Evolutionary conservation across 2,113 vertebrate species (phyloP), one percentile per base, ranked within the genome.

Genomic region (Pipra filicauda): DNA sequence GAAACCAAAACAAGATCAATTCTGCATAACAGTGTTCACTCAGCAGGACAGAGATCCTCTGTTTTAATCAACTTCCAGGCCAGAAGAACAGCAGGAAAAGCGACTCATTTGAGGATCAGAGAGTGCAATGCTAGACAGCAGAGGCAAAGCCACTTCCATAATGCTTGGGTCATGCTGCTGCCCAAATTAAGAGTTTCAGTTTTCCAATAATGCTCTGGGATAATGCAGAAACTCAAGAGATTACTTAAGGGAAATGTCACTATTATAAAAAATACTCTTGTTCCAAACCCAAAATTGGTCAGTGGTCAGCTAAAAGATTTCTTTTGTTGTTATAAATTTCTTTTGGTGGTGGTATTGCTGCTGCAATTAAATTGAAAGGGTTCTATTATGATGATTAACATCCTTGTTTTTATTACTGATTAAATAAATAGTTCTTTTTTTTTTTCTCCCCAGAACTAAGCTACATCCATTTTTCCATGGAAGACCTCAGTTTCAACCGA

Each of bases 241-340:
- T 86, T 73, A 37, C 87, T 89, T 72, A 81, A 93, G 35, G 65
- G 83, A 95, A 94, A 94, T 65, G 41, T 43, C 61, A 37, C 55
- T 66, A n/a, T 77, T 88, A 64, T 9, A 80, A 79, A 66, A 93
- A 91, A 76, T 3, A 23, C 30, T 71, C 44, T 70, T 58, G 12
- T 83, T 94, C 79, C 83, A 88, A 92, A 92, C 16, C 69, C 85
- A 46, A 88, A 88, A 90, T 90, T 77, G 65, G 79, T 90, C 5
- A 3, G 79, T 74, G 93, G 79, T 96, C 88, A 95, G 59, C 55
- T 74, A 48, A 85, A 91, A 85, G 51, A 64, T 59, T 81, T 72
- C 69, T 81, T 94, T 64, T 86, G 49, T 87, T 72, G 17, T 78
- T 89, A 75, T 10, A 48, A 48, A 82, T 48, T 75, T 91, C 57